Conservation (phyloP, 2,888 invertebrate genomes). For the Galerucella nymphaeae region DNA sequence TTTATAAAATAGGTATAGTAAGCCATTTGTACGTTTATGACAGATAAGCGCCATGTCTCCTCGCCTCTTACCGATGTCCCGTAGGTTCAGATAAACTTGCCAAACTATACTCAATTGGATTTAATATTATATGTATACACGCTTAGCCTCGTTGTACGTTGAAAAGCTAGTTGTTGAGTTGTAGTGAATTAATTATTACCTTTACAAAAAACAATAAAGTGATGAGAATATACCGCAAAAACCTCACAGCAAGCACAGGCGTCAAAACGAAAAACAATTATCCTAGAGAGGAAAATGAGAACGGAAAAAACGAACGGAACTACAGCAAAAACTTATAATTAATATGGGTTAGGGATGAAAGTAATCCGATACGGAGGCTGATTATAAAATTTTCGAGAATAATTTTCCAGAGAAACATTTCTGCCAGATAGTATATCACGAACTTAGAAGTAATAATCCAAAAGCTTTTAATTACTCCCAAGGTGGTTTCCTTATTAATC, state of each 20-base stretch:
- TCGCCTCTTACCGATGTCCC: too few species aligned
- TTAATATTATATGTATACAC: too few species aligned
- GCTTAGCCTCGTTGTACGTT: too few species aligned
- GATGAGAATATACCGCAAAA: constrained; percentile 3
- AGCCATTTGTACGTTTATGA: too few species aligned
- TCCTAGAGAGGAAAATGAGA: constrained; percentile 2
- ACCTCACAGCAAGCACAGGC: neutral
- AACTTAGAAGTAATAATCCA: constrained; percentile 43
- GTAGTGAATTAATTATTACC: constrained; percentile 2
- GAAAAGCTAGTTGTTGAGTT: neutral
- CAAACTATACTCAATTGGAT: too few species aligned
- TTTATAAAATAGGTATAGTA: too few species aligned
- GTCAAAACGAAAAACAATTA: constrained; percentile 19
- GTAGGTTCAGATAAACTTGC: too few species aligned
- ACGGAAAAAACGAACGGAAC: constrained; percentile 7
- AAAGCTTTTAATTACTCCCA: constrained; percentile 47
- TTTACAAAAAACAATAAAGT: constrained; percentile 9
- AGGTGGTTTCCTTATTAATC: constrained; percentile 47
- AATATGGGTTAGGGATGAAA: constrained; percentile 31
- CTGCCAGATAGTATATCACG: constrained; percentile 37
- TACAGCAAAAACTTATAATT: constrained; percentile 32
- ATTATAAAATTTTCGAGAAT: constrained; percentile 34
- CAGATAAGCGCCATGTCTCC: too few species aligned
- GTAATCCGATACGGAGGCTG: constrained; percentile 37
- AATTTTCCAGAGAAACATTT: constrained; percentile 38